phyloP scores from a whole-genome alignment of 1,140 invertebrate species.

The Calephelis nemesis region DNA sequence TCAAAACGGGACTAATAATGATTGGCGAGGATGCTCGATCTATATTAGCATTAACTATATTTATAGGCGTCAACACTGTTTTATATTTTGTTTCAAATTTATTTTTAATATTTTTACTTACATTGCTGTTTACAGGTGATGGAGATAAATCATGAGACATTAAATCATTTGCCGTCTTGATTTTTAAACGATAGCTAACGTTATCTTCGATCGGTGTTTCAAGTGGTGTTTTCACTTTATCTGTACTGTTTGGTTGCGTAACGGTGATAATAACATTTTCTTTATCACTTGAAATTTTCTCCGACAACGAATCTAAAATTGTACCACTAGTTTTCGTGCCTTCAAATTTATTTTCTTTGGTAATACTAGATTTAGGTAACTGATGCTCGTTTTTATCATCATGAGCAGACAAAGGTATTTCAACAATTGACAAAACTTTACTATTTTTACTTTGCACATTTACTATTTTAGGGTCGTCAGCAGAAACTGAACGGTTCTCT shows the following conservation, averaged over 20 bases:
- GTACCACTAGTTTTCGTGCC: background rate
- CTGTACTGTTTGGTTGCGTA: background rate
- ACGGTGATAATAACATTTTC: background rate
- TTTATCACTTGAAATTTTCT: background rate
- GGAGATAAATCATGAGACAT: constrained; percentile 30
- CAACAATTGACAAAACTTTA: background rate
- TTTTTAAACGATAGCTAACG: constrained; percentile 72
- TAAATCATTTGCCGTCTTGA: constrained; percentile 53
- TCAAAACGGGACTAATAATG: constrained; percentile 64
- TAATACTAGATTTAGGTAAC: background rate
- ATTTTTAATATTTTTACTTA: constrained; percentile 22
- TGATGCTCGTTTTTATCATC: background rate
- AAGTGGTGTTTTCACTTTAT: constrained; percentile 25
- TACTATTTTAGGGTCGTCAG: background rate
- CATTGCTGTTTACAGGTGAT: constrained; percentile 27
- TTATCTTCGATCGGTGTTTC: constrained; percentile 46
- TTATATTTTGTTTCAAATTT: constrained; percentile 38
- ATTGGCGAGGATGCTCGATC: constrained; percentile 48
- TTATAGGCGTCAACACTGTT: constrained; percentile 57
- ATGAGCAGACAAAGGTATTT: background rate
- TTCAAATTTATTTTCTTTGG: background rate
- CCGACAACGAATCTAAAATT: background rate
- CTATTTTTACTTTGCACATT: constrained; percentile 6
- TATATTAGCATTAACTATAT: constrained; percentile 50
- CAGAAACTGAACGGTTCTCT: constrained; percentile 21